A percentile compares a stretch with the other conserved stretches of the same genome.
phyloP scores from a whole-genome alignment of 53 echinoderm and acorn worm species.

The Echinarachnius parma region DNA sequence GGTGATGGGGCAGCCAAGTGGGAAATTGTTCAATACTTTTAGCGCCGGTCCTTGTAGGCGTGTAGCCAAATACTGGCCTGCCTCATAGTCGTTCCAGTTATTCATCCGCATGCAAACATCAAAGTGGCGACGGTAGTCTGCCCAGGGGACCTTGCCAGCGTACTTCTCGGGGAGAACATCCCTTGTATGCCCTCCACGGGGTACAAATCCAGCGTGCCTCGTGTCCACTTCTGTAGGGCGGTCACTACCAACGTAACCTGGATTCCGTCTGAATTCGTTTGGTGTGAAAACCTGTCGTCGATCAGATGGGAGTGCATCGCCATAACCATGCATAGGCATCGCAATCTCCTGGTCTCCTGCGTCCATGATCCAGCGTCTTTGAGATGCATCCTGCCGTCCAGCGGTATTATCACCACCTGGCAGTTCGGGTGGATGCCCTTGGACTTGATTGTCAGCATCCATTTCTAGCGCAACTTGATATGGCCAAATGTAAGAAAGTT shows the following conservation, averaged over 20 bases:
- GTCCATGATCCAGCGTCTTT: neutral
- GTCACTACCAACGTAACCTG: no score
- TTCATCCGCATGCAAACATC: neutral
- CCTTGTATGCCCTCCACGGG: no score
- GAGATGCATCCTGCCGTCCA: neutral
- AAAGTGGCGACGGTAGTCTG: neutral
- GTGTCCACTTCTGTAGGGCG: no score
- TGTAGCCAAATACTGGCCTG: conserved; percentile 4
- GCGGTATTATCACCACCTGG: neutral
- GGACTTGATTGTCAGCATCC: no score
- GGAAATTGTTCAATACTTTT: conserved; percentile 9
- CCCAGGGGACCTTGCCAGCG: conserved; percentile 7
- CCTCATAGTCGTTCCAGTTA: neutral
- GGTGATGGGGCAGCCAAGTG: neutral
- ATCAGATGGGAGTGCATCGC: no score
- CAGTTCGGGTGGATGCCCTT: neutral
- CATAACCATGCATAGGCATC: neutral
- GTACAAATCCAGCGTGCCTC: no score
- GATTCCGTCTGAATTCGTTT: no score
- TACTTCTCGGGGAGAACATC: conserved; percentile 19
- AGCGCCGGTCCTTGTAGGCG: conserved; percentile 5
- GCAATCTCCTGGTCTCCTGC: neutral
- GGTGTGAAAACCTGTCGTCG: no score
- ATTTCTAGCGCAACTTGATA: no score
- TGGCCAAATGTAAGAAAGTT: no score